Base-by-base conservation (phyloP, 2,113 vertebrate species). In the Platichthys stellatus region DNA sequence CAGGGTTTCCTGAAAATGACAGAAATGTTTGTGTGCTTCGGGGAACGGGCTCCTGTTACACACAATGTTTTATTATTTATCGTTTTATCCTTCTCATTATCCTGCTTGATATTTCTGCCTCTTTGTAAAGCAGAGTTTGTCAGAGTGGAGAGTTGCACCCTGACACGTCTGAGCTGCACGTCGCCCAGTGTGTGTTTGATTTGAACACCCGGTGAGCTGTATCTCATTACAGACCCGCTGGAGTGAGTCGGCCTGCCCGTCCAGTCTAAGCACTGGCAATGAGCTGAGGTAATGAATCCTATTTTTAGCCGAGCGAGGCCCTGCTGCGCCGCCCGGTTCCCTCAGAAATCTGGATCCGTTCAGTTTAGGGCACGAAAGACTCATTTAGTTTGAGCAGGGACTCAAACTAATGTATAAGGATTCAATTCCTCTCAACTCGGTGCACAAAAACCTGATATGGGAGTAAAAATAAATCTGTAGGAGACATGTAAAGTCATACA, bases 211-310 rank as follows among this genome's bases (percentile, higher is more conserved):
- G 9, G 40, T 24, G 64, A 75, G 70, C 5, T 1, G 51, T 28
- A 74, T 74, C 54, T 83, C 35, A 38, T 78, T 72, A 82, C 63
- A 43, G 75, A 65, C 65, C 54, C 3, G 24, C 54, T 69, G 63
- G 49, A 81, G 35, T 72, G 66, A 80, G 61, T 74, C 84, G 59
- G 71, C 28, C 74, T 56, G 65, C 38, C 53, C 31, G 14, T 49
- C 54, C 45, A 15, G 60, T 26, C 69, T 3, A 4, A 3, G 26
- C 63, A 14, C 56, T 28, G 28, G 57, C 69, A 76, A 78, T 57
- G 67, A 78, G 69, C 79, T 61, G 59, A 80, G 49, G 73, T 68
- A 78, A 88, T 70, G 73, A 54, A 62, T 75, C 60, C 83, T 87
- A 77, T 86, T 82, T 83, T 84, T 82, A 81, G 64, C 63, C 0